These are phyloP conservation scores for Lagocephalus sceleratus DNA, from an alignment of 2,797 vertebrate genomes.

Conservation along the genomic window DNA sequence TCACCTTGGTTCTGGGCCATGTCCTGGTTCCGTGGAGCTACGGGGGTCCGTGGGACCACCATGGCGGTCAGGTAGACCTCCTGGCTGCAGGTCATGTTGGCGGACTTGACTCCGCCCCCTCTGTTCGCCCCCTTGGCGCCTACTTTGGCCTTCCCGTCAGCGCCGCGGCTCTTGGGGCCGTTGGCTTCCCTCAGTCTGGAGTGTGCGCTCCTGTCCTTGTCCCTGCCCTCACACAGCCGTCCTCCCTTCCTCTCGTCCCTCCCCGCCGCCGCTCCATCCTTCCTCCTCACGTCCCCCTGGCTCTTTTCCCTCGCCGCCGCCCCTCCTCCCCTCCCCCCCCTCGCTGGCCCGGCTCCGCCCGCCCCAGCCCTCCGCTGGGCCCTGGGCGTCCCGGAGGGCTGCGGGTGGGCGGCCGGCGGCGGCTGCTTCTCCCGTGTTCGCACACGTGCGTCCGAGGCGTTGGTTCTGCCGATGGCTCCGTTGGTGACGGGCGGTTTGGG, in stretches of 20 bases:
- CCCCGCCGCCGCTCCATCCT: constrained; percentile 31
- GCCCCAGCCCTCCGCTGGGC: constrained; percentile 47
- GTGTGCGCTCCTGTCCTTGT: constrained; percentile 73
- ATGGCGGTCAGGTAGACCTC: constrained; percentile 62
- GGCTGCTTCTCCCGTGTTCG: constrained; percentile 54
- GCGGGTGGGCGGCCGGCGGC: constrained; percentile 65
- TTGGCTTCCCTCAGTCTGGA: constrained; percentile 66
- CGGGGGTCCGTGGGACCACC: constrained; percentile 71
- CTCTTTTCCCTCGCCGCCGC: constrained; percentile 45
- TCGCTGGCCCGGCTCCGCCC: constrained; percentile 38
- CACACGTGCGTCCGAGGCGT: constrained; percentile 29
- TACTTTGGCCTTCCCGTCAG: constrained; percentile 50
- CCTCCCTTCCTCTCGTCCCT: constrained; percentile 65
- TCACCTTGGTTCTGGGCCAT: constrained; percentile 60
- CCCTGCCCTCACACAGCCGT: constrained; percentile 60
- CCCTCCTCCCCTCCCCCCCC: constrained; percentile 29
- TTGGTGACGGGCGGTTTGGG: constrained; percentile 74
- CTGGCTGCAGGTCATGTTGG: constrained; percentile 31
- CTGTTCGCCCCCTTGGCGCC: constrained; percentile 36
- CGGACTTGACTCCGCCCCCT: constrained; percentile 31
- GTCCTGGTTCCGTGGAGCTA: constrained; percentile 54
- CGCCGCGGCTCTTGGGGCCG: constrained; percentile 34
- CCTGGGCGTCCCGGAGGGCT: constrained; percentile 46
- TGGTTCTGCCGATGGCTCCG: constrained; percentile 67
- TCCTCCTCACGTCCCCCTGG: constrained; percentile 40